Evolutionary conservation across 2,113 vertebrate species (phyloP), one percentile per base, ranked within the genome.

Genomic region (Rattus rattus): DNA sequence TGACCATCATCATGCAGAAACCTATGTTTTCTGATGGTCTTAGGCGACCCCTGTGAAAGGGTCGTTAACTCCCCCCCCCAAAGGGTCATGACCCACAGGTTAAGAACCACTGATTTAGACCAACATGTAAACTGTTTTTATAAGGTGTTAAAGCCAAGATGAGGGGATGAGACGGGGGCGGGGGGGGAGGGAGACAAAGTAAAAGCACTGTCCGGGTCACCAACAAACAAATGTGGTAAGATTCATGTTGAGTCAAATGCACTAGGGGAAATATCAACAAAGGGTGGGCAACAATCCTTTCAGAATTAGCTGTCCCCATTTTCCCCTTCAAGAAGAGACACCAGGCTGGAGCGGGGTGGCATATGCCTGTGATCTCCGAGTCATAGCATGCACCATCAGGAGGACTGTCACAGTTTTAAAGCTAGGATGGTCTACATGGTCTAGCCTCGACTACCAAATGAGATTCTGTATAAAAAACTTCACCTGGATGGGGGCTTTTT

Each of bases 351-450:
- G 65, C 4, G 30, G 43, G 43, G 47, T 69, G 47, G 30, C 65
- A 1, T 49, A 11, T 1, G 10, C 43, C 30, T 52, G 39, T 0
- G 1, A 36, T 36, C 2, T 43, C 43, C 36, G 30, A 2, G 24
- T 43, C 43, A 43, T n/a, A 24, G 20, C 11, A n/a, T 1, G 17
- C 85, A 24, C 24, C 5, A 17, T 20, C 28, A 24, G 4, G 30
- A 87, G 20, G 65, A 88, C 47, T n/a, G 33, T 4, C 47, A 16
- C 49, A 26, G n/a, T 36, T 70, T 87, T 47, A 69, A 87, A 67
- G 84, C 65, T 69, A 70, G 65, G 47, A 20, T 24, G 17, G 17
- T 70, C 47, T 88, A 70, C 7, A 70, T 26, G 33, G 22, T 70
- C 65, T 70, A 54, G 47, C 65, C 30, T 88, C 7, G 85, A 24